Evolutionary conservation across 1,140 invertebrate species (phyloP).

Genomic region (Helicoverpa armigera): DNA sequence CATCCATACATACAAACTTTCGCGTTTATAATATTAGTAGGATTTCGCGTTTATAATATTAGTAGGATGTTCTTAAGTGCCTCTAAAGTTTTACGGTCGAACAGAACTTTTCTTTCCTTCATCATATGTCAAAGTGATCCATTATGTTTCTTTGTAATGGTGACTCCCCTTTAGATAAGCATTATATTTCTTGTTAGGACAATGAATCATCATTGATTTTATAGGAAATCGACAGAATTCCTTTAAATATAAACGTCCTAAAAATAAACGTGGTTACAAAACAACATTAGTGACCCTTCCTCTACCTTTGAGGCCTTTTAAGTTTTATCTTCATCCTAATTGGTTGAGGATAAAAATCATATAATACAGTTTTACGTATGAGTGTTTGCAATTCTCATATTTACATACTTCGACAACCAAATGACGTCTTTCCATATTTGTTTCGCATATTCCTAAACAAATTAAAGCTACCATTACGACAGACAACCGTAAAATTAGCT

Average conservation of each 20-base stretch:
- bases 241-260: background rate
- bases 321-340: too few species aligned
- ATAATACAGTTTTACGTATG: too few species aligned
- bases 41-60: too few species aligned
- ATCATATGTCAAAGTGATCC: background rate
- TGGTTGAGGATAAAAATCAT: too few species aligned
- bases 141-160: background rate
- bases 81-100: background rate
- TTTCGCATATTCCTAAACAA: background rate
- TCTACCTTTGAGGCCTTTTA: too few species aligned
- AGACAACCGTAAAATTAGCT: background rate
- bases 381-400: too few species aligned
- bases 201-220: background rate
- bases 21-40: too few species aligned
- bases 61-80: too few species aligned
- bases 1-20: too few species aligned
- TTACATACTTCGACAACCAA: background rate
- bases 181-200: background rate
- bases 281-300: too few species aligned
- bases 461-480: background rate
- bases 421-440: background rate
- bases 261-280: too few species aligned
- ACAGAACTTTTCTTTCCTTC: background rate
- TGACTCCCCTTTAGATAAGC: background rate
- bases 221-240: background rate